Base-by-base conservation (phyloP, 2,888 invertebrate genomes). In the Drosophila mettleri region DNA sequence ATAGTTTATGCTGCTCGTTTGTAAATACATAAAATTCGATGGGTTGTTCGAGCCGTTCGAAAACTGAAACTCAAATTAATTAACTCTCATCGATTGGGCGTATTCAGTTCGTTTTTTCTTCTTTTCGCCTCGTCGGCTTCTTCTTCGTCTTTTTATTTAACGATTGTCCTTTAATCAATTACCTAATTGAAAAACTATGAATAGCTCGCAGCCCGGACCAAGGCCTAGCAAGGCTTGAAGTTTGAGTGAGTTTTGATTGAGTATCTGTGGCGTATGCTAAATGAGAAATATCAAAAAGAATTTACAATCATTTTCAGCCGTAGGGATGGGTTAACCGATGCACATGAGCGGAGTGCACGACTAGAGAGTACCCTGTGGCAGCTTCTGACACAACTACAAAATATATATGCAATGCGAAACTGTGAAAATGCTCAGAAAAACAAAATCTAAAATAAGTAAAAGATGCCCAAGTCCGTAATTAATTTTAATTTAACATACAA, bases 141-240 rank as follows among this genome's bases (percentile, higher is more conserved):
- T 14, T 20, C 20, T 48, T 29, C 18, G 14, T 39, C 58, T 45
- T 38, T 10, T 36, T 45, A 69, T 70, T 70, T 76, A 70, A 66
- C 54, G 74, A 54, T n/a, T n/a, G n/a, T n/a, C n/a, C n/a, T n/a
- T 69, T 80, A 80, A 86, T 84, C 86, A 84, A 84, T 86, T 84
- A 86, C 81, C 81, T 86, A 83, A 84, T 84, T 84, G 81, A 76
- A 80, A 78, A 78, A 27, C 16, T 61, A 64, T 69, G 57, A 75
- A 69, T 57, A 58, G 20, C 38, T 45, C 29, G 20, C 10, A 22
- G 41, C 38, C 16, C 12, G 6, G 41, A 33, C 43, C 22, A n/a
- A 51, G 64, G 31, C 49, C 10, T 16, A 0, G 31, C 8, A 2
- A 2, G 12, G 38, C 2, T 38, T 16, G 38, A 38, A n/a, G 18